Base-by-base conservation (phyloP, 1,140 invertebrate genomes). In the Carcinoscorpius rotundicauda region DNA sequence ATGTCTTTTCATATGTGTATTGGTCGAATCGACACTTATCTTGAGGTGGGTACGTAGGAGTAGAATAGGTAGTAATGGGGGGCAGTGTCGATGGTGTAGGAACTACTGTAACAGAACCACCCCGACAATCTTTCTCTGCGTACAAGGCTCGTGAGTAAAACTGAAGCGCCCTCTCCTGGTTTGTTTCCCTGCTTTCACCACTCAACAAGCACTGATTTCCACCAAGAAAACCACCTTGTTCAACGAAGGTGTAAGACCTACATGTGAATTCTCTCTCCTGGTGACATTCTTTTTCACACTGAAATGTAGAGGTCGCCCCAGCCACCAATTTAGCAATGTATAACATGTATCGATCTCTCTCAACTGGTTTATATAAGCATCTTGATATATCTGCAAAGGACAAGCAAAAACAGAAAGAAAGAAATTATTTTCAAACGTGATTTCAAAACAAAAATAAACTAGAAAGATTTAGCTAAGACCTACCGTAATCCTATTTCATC, bases 241-340 rank as follows among this genome's bases (percentile, higher is more conserved):
- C 72, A 4, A 80, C 64, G 69, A 79, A 80, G 11, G 80, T 77
- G 70, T 77, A 81, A 4, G 79, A 78, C 51, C 80, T 69, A 64
- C 80, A 81, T 55, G 77, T 77, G 69, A 81, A 81, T n/a, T 76
- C 75, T 55, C 71, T 71, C 68, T 81, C 80, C 49, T 73, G 70
- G 62, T 79, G 76, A 72, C 80, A 81, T 5, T 77, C 75, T 56
- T 75, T 67, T 68, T 77, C 76, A 70, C 80, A 81, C 69, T 79
- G 64, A 72, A 75, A 64, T 70, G 71, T 73, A 10, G 60, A 68
- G 4, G 71, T 72, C 5, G 67, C 66, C 4, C 67, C 75, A 29
- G 71, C 68, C 48, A 80, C 71, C 3, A 75, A 71, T 72, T 80
- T 80, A 66, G 79, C 78, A 9, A 75, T 75, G 68, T 80, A 78